Conservation (phyloP, 2,797 vertebrate genomes). For the Gymnopithys bicolor region DNA sequence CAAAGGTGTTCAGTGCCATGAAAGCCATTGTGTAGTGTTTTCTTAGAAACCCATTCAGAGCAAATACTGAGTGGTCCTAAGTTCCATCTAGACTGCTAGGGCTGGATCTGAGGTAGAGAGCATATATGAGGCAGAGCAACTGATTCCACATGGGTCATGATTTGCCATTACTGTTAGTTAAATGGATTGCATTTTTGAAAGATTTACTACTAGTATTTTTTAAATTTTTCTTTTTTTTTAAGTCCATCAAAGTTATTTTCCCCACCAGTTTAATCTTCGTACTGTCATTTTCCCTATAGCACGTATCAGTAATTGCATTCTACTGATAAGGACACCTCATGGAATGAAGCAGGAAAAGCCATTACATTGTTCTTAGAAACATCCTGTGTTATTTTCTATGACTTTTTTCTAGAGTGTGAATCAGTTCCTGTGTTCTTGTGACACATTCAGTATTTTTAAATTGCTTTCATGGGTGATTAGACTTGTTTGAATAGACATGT, state of each 20-base stretch:
- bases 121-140: background rate
- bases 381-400: background rate
- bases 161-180: background rate
- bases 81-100: background rate
- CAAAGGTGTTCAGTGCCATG: background rate
- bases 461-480: background rate
- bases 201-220: background rate
- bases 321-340: background rate
- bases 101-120: background rate
- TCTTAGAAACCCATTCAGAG: background rate
- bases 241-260: background rate
- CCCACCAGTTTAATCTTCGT: background rate
- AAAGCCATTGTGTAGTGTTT: background rate
- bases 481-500: background rate
- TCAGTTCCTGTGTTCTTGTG: background rate
- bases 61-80: background rate
- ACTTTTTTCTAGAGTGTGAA: background rate
- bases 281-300: background rate
- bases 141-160: background rate
- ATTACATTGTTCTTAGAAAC: background rate
- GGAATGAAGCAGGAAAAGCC: background rate
- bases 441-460: background rate
- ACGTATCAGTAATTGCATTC: background rate
- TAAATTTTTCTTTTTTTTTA: background rate
- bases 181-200: background rate